Conservation (phyloP, 2,888 invertebrate species). For the Leucophenga montana region DNA sequence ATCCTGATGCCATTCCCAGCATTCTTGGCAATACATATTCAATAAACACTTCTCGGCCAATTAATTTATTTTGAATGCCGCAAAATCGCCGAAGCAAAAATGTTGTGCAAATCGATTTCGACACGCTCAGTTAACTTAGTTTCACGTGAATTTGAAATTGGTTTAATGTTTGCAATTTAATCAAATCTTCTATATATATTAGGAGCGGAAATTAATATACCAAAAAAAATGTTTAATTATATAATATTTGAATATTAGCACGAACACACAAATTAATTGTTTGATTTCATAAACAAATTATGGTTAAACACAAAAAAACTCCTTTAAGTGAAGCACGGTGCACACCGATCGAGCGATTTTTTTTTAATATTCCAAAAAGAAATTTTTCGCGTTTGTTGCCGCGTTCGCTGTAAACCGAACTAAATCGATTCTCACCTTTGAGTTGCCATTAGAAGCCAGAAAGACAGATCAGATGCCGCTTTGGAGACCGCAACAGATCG, state of each 20-base stretch:
- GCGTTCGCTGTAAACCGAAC: conserved; percentile 70
- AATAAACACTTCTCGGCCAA: conserved; percentile 9
- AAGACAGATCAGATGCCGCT: conserved; percentile 46
- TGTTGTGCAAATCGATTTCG: conserved; percentile 35
- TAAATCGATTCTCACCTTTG: conserved; percentile 72
- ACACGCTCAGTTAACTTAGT: conserved; percentile 56
- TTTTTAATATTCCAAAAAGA: conserved; percentile 49
- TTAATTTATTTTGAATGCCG: no score
- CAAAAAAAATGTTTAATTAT: conserved; percentile 33
- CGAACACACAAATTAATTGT: neutral
- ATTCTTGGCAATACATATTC: conserved; percentile 31
- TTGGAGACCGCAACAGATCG: conserved; percentile 39
- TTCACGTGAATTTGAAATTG: conserved; percentile 41
- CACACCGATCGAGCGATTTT: neutral
- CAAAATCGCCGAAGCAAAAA: conserved; percentile 24
- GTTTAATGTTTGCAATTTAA: neutral
- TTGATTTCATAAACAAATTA: conserved; percentile 6
- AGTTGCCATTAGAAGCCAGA: conserved; percentile 71
- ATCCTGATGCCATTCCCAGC: conserved; percentile 18
- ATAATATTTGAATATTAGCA: conserved; percentile 36
- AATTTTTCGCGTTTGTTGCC: conserved; percentile 72
- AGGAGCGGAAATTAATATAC: conserved; percentile 53
- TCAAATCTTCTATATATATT: neutral
- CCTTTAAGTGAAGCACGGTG: conserved; percentile 15
- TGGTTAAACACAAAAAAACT: conserved; percentile 47